Evolutionary conservation across 2,888 invertebrate genomes (phyloP).

Genomic region (Smittia aterrima): DNA sequence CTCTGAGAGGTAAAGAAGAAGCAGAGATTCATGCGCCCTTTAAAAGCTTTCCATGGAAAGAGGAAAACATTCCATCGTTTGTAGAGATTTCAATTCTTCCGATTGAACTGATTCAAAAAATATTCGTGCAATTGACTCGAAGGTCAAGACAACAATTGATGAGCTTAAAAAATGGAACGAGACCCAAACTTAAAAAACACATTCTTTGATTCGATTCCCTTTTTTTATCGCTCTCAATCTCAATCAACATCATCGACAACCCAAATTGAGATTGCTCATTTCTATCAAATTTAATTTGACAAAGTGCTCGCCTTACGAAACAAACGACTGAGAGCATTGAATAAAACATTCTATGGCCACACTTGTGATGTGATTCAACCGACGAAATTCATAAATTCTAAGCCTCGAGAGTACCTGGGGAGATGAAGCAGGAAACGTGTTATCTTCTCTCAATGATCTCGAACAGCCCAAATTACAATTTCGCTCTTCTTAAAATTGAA

Average conservation of each 20-base stretch:
- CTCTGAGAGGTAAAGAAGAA: too few species aligned
- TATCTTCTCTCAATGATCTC: conserved; percentile 28
- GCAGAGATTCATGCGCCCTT: too few species aligned
- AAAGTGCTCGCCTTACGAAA: conserved; percentile 12
- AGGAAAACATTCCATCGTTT: not conserved
- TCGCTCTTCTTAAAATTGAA: conserved; percentile 12
- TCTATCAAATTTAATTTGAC: conserved; percentile 36
- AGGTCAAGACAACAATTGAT: too few species aligned
- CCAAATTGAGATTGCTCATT: not conserved
- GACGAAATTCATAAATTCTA: conserved; percentile 15
- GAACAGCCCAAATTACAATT: conserved; percentile 15
- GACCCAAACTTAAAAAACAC: too few species aligned
- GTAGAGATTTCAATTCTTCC: not conserved
- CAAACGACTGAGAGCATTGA: not conserved
- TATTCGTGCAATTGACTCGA: too few species aligned
- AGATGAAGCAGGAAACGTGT: not conserved
- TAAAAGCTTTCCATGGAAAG: too few species aligned
- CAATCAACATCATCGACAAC: too few species aligned
- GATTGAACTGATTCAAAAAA: too few species aligned
- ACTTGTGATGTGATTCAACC: not conserved
- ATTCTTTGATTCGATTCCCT: too few species aligned
- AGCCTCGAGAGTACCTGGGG: not conserved
- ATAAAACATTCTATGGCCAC: not conserved
- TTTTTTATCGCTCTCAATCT: too few species aligned
- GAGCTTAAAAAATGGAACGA: too few species aligned